A percentile compares a stretch with the other conserved stretches of the same genome.
phyloP scores from a whole-genome alignment of 2,888 invertebrate genomes.

The Luffia ferchaultella region DNA sequence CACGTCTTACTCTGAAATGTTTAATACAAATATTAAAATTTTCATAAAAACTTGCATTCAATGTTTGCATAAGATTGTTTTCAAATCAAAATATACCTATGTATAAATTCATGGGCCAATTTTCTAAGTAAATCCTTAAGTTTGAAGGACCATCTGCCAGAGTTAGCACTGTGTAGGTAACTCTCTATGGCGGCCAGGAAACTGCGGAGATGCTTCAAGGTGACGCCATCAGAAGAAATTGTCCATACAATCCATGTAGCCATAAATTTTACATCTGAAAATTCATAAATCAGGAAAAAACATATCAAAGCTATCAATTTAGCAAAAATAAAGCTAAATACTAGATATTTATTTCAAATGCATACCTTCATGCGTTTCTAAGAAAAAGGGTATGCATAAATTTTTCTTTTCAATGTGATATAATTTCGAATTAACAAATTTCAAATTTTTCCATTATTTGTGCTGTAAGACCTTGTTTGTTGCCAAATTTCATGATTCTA shows the following conservation, averaged over 20 bases:
- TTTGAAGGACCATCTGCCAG: constrained; percentile 79
- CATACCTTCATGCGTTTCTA: too few species aligned
- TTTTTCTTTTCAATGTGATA: too few species aligned
- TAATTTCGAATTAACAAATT: too few species aligned
- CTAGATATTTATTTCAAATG: too few species aligned
- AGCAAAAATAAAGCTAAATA: too few species aligned
- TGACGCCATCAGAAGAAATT: constrained; percentile 72
- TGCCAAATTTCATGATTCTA: too few species aligned
- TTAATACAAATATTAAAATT: constrained; percentile 11
- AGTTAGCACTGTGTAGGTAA: constrained; percentile 90
- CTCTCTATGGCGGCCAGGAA: constrained; percentile 86
- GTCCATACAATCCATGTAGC: constrained; percentile 69
- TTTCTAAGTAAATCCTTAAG: constrained; percentile 73
- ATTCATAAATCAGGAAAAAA: not conserved
- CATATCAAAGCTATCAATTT: not conserved
- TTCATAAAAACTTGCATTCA: not conserved
- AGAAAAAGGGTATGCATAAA: too few species aligned
- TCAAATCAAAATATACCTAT: constrained; percentile 40
- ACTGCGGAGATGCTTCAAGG: constrained; percentile 77
- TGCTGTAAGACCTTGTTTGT: too few species aligned
- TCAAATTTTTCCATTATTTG: too few species aligned
- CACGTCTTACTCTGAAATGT: constrained; percentile 66
- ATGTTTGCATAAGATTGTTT: not conserved
- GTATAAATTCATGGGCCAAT: constrained; percentile 71
- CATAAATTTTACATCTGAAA: constrained; percentile 51